phyloP scores from a whole-genome alignment of 2,797 vertebrate species.

The Centropyge bicolor region DNA sequence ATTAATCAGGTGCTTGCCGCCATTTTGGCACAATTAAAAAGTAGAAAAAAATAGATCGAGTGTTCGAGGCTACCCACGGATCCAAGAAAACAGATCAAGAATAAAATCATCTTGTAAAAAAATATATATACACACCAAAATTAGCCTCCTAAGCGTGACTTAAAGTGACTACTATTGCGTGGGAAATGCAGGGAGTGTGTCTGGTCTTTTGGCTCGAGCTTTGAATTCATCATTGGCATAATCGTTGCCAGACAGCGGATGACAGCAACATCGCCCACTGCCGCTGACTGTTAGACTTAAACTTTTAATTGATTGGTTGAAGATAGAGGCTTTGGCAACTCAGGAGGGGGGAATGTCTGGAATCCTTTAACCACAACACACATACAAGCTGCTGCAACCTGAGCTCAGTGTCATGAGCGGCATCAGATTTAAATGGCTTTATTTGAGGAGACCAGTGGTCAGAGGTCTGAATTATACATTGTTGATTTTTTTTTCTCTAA shows the following conservation, averaged over 20 bases:
- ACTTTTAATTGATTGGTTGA: conserved; percentile 73
- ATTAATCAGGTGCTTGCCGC: neutral
- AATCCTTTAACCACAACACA: conserved; percentile 58
- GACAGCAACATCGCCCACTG: conserved; percentile 63
- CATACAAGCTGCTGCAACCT: conserved; percentile 42
- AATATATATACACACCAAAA: neutral
- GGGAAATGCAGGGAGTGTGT: conserved; percentile 68
- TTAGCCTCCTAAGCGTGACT: conserved; percentile 2
- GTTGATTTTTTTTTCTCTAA: conserved; percentile 19
- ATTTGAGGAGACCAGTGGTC: conserved; percentile 43
- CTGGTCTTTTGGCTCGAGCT: conserved; percentile 66
- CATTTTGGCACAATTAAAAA: neutral
- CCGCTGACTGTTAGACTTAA: conserved; percentile 57
- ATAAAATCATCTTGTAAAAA: neutral
- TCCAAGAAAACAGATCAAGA: neutral
- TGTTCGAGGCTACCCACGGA: neutral
- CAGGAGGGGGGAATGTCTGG: conserved; percentile 36
- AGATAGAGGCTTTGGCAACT: conserved; percentile 44
- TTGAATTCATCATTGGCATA: conserved; percentile 76
- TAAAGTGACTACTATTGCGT: conserved; percentile 45
- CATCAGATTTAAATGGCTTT: conserved; percentile 60
- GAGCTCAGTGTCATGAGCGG: conserved; percentile 54
- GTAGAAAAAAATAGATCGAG: neutral
- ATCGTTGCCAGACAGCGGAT: conserved; percentile 82
- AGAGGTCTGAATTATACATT: conserved; percentile 49